Percentiles rank a stretch among this genome's conserved stretches.
Conservation (phyloP, 1,140 invertebrate species). For the Drosophila parabipectinata region DNA sequence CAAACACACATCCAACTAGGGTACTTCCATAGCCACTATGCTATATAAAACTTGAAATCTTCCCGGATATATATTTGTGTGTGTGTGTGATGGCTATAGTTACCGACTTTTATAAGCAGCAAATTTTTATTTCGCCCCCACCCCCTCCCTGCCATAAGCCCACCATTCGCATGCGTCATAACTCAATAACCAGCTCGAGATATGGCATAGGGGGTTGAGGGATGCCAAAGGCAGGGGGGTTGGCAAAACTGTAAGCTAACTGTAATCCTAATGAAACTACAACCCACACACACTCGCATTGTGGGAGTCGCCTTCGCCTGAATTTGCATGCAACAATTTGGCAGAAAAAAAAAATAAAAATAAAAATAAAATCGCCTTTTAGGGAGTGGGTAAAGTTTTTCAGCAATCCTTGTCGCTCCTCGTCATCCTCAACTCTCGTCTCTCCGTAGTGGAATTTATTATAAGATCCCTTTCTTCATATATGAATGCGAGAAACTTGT, state of each 20-base stretch:
- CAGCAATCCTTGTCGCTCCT: slow-evolving; percentile 46
- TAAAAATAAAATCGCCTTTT: not conserved
- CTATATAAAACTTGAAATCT: slow-evolving; percentile 49
- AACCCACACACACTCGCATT: too few relatives aligned
- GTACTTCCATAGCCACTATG: slow-evolving; percentile 38
- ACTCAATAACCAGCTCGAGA: slow-evolving; percentile 72
- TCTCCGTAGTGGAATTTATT: slow-evolving; percentile 78
- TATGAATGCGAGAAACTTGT: slow-evolving; percentile 75
- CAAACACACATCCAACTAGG: slow-evolving; percentile 43
- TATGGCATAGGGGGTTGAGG: slow-evolving; percentile 5
- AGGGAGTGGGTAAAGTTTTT: slow-evolving; percentile 20
- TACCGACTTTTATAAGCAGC: slow-evolving; percentile 78
- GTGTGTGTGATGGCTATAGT: slow-evolving; percentile 38
- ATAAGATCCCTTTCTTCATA: slow-evolving; percentile 79
- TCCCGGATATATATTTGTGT: slow-evolving; percentile 16
- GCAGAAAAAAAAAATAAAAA: slow-evolving; percentile 42
- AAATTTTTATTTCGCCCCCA: slow-evolving; percentile 71
- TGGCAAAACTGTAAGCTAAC: slow-evolving; percentile 69
- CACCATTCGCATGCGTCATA: slow-evolving; percentile 78
- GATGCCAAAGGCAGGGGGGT: slow-evolving; percentile 18
- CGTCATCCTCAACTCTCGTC: slow-evolving; percentile 70
- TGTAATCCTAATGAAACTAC: slow-evolving; percentile 83
- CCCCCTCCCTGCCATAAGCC: slow-evolving; percentile 47
- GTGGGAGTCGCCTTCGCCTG: too few relatives aligned
- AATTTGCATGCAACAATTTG: slow-evolving; percentile 83